A percentile compares a stretch with the other conserved stretches of the same genome.
Conservation (phyloP, 2,797 vertebrate genomes). For the Megaceryle alcyon region DNA sequence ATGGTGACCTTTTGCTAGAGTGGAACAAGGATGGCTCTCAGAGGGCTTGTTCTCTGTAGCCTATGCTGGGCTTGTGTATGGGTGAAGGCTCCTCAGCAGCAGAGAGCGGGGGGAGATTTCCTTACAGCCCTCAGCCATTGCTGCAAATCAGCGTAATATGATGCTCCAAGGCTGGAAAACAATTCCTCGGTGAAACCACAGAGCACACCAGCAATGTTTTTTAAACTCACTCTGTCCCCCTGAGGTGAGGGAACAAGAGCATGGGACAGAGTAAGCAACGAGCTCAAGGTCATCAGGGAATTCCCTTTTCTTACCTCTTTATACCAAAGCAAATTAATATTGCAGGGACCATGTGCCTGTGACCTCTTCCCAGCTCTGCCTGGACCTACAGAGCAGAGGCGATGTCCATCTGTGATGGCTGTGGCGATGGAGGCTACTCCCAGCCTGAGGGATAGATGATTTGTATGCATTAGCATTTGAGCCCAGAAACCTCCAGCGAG, state of each 20-base stretch:
- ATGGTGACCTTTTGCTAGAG: not conserved
- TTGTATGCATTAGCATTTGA: not conserved
- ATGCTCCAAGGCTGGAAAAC: not conserved
- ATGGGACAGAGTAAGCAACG: not conserved
- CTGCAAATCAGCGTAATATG: not conserved
- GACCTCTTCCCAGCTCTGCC: not conserved
- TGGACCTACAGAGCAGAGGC: not conserved
- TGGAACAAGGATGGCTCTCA: not conserved
- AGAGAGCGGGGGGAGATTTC: not conserved
- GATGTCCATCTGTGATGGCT: not conserved
- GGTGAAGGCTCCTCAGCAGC: not conserved
- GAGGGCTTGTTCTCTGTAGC: not conserved
- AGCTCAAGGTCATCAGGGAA: not conserved
- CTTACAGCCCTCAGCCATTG: not conserved
- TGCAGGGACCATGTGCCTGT: not conserved
- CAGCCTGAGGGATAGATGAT: not conserved
- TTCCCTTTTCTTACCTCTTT: not conserved
- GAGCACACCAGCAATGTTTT: not conserved
- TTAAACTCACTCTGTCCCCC: accelerated
- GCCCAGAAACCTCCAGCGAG: not conserved
- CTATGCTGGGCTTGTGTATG: not conserved
- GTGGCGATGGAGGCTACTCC: not conserved
- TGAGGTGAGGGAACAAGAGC: not conserved
- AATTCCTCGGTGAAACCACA: not conserved
- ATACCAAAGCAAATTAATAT: not conserved